A percentile compares a stretch with the other conserved stretches of the same genome.
phyloP scores from a whole-genome alignment of 1,140 invertebrate species.

The Drosophila gunungcola region DNA sequence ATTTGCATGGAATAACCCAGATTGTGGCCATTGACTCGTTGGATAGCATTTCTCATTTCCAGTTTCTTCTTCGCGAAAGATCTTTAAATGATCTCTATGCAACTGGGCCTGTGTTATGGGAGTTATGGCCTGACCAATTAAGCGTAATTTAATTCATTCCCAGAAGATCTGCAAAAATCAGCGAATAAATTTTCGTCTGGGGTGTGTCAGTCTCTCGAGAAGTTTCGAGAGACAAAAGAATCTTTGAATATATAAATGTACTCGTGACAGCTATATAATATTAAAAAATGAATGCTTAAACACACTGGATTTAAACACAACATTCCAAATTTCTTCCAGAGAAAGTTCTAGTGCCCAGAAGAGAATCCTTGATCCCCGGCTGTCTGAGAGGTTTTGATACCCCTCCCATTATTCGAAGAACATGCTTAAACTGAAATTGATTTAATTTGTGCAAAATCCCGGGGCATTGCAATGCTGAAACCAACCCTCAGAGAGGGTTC shows the following conservation, averaged over 20 bases:
- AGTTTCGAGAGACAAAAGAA: constrained; percentile 17
- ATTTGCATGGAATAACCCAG: constrained; percentile 62
- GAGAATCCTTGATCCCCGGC: constrained; percentile 5
- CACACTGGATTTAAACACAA: neutral
- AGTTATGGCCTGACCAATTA: constrained; percentile 29
- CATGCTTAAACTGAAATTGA: constrained; percentile 55
- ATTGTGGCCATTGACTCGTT: constrained; percentile 52
- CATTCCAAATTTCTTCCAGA: neutral
- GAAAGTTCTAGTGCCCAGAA: neutral
- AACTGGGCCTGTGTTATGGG: constrained; percentile 37
- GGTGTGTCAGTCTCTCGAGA: constrained; percentile 13
- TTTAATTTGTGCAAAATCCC: constrained; percentile 53
- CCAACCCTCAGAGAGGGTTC: constrained; percentile 25
- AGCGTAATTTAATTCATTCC: constrained; percentile 42
- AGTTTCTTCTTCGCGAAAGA: constrained; percentile 38
- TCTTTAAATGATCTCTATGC: constrained; percentile 42
- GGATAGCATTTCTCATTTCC: constrained; percentile 47
- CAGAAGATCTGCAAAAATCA: constrained; percentile 26
- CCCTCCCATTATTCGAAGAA: neutral
- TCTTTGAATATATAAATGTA: constrained; percentile 19
- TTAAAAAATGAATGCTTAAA: neutral
- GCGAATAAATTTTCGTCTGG: constrained; percentile 16
- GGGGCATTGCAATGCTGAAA: constrained; percentile 35
- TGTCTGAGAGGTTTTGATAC: constrained; percentile 2
- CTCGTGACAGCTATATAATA: constrained; percentile 3